Base-by-base conservation (phyloP, 1,140 invertebrate species). In the Lepidurus couesii region DNA sequence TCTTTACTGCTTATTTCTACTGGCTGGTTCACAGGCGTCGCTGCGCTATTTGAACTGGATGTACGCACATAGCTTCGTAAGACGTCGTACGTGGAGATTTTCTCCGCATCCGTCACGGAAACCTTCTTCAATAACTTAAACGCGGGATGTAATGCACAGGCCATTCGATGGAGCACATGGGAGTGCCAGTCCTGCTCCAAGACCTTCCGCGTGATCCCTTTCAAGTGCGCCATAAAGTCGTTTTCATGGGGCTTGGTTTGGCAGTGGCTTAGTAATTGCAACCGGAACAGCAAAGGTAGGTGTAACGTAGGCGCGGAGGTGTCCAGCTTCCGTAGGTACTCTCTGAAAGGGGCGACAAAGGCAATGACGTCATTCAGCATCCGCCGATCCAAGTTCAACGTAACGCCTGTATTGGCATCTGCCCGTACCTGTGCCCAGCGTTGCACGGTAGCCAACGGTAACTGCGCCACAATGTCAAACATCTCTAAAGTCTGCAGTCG, bases 131-230 rank as follows among this genome's bases (percentile, higher is more conserved):
- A 45, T 10, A 75, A 75, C 43, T 79, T 79, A 34, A 79, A 79
- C 10, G 78, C 78, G 34, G 78, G 78, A 16, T 79, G 78, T 24
- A 79, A 45, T 10, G 75, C 44, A 42, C 78, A 79, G n/a, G 73
- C 74, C 73, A 79, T 21, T 24, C 44, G 73, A 24, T 79, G 78
- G 16, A 74, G 44, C 73, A 75, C 16, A 8, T 79, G 73, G 8
- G 75, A 34, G 26, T 44, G 74, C 73, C 73, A 75, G 13, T 74
- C 34, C 11, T 26, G 11, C 24, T 44, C 75, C 16, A 79, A 4
- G 16, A 75, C 73, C 6, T 44, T 44, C 24, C 43, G 73, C 10
- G 75, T 34, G 16, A 74, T 47, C 24, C 47, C 65, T 44, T 79
- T 79, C 73, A 79, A 47, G 4, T 34, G 44, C 44, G 74, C 44